Base-by-base conservation (phyloP, 2,113 vertebrate genomes). In the Isurus oxyrinchus region DNA sequence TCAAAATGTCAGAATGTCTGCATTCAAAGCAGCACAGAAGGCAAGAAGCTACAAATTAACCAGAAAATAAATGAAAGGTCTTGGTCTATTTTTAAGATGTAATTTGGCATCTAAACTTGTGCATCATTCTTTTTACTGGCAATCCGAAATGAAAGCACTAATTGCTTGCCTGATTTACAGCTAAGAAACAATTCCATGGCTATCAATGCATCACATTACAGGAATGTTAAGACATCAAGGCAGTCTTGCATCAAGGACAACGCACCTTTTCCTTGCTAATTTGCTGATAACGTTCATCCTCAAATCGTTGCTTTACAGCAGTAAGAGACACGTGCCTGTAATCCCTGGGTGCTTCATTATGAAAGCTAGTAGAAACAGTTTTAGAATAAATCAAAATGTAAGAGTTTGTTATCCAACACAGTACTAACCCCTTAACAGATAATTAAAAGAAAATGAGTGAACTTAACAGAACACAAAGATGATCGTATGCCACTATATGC, bases 221-320 rank as follows among this genome's bases (percentile, higher is more conserved):
- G 79, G 44, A 25, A 87, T 27, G 49, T 27, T 35, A 55, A 57
- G 2, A 57, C 49, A 49, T 88, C 23, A 53, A 25, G 27, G 2
- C 55, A 90, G 27, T 57, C 25, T 35, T n/a, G 8, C 31, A n/a
- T 2, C 57, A 31, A 91, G 57, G 4, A 44, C 97, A 59, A 31
- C 49, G 1, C 96, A 99, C 99, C 98, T 98, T 97, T 53, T 99
- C 98, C 97, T 98, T 99, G 96, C 99, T 98, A 97, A 99, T 99
- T 96, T 98, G 98, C 49, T 98, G 98, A 3, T 98, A 99, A 55
- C 97, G 97, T 40, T 99, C 98, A 67, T 99, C 99, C 97, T 99
- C 99, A 96, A 99, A 99, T 59, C 99, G 98, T 96, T 99, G 99
- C 96, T 99, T 99, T 5, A 99, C 99, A 0, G 99, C 99, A 0